Percentiles rank a stretch among this genome's conserved stretches.
Evolutionary conservation across 2,888 invertebrate genomes (phyloP).

Genomic region (Catocala nupta): DNA sequence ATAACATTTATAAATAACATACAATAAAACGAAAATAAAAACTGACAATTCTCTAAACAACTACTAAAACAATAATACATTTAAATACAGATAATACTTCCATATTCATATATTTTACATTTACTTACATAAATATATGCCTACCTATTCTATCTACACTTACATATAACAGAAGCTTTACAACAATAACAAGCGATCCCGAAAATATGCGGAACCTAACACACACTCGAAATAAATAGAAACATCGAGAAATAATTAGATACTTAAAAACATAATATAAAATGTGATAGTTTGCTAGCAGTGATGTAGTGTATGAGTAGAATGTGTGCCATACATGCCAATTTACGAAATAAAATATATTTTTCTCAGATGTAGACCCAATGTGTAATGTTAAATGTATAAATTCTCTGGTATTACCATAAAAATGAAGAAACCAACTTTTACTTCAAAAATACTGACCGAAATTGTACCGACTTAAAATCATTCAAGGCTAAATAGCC

Average conservation of each 20-base stretch:
- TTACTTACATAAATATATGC: conserved; percentile 40
- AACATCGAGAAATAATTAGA: conserved; percentile 41
- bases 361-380: conserved; percentile 74
- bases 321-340: conserved; percentile 68
- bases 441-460: background rate
- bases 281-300: conserved; percentile 57
- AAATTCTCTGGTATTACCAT: conserved; percentile 28
- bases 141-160: conserved; percentile 61
- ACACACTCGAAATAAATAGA: conserved; percentile 49
- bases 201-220: conserved; percentile 46
- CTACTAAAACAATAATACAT: conserved; percentile 20
- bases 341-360: conserved; percentile 50
- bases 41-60: conserved; percentile 25
- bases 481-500: no score
- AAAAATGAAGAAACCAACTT: conserved; percentile 1
- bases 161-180: conserved; percentile 59
- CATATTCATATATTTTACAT: conserved; percentile 18
- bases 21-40: conserved; percentile 5
- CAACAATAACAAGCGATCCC: conserved; percentile 53
- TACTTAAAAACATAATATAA: conserved; percentile 51
- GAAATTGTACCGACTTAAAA: background rate
- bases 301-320: conserved; percentile 54
- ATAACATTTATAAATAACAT: background rate
- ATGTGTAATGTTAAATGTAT: conserved; percentile 72
- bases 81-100: conserved; percentile 17